Conservation (phyloP, 2,113 vertebrate species). For the Colistium nudipinnis region DNA sequence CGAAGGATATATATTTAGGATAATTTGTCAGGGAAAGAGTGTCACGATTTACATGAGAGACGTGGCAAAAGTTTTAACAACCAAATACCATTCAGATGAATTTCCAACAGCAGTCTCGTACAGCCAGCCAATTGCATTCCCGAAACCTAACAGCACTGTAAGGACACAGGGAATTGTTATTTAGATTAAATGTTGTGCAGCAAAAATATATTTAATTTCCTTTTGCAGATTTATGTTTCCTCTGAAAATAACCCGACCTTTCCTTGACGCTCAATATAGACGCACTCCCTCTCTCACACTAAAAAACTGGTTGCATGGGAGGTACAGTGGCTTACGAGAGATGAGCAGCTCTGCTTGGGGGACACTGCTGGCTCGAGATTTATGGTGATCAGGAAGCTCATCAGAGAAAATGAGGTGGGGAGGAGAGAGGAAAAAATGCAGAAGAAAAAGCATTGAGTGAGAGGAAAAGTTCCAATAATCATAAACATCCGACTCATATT, state of each 20-base stretch:
- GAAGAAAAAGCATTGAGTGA: slow-evolving; percentile 70
- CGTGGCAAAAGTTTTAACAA: not conserved
- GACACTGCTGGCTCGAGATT: slow-evolving; percentile 61
- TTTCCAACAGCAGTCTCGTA: not conserved
- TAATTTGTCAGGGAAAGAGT: slow-evolving; percentile 1
- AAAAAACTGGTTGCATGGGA: slow-evolving; percentile 51
- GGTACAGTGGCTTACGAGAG: slow-evolving; percentile 60
- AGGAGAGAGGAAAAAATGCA: slow-evolving; percentile 26
- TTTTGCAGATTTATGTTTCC: slow-evolving; percentile 54
- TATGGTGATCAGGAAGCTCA: slow-evolving; percentile 70
- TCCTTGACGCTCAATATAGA: slow-evolving; percentile 34
- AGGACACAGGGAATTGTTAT: slow-evolving; percentile 17
- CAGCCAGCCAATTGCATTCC: not conserved
- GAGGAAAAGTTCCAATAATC: slow-evolving; percentile 79
- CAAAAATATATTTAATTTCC: slow-evolving; percentile 34
- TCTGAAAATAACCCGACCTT: slow-evolving; percentile 56
- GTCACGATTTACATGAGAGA: not conserved
- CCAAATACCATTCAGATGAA: slow-evolving; percentile 13
- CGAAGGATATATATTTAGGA: not conserved
- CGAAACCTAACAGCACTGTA: not conserved
- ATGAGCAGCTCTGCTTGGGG: slow-evolving; percentile 57
- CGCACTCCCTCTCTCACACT: slow-evolving; percentile 42
- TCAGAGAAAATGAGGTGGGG: slow-evolving; percentile 49
- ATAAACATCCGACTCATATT: slow-evolving; percentile 77
- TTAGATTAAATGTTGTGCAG: slow-evolving; percentile 17